A percentile compares a stretch with the other conserved stretches of the same genome.
phyloP scores from a whole-genome alignment of 2,888 invertebrate species.

The Oscheius myriophilus region DNA sequence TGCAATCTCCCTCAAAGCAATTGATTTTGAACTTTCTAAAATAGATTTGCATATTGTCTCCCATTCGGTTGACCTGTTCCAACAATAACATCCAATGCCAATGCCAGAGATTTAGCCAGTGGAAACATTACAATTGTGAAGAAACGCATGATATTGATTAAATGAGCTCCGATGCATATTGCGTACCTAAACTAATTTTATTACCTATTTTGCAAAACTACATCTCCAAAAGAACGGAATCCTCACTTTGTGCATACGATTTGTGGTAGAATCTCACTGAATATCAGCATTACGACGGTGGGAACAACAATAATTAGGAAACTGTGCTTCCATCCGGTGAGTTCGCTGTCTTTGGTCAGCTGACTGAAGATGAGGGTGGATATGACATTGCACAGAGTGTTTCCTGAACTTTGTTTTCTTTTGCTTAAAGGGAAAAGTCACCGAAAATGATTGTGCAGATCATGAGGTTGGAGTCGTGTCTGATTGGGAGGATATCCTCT shows the following conservation, averaged over 20 bases:
- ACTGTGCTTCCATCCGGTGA: not conserved
- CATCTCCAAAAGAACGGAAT: not conserved
- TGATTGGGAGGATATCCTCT: slow-evolving; percentile 20
- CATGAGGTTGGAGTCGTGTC: slow-evolving; percentile 16
- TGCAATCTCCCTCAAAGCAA: slow-evolving; percentile 10
- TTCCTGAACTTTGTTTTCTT: not conserved
- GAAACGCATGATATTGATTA: slow-evolving; percentile 8
- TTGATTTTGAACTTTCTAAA: slow-evolving; percentile 2
- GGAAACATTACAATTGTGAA: slow-evolving; percentile 22
- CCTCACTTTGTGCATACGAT: slow-evolving; percentile 13
- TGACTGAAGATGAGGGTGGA: not conserved
- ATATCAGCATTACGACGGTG: slow-evolving; percentile 5
- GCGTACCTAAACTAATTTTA: not conserved
- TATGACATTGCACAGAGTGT: slow-evolving; percentile 3
- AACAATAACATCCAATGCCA: slow-evolving; percentile 4
- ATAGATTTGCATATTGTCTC: too few species aligned
- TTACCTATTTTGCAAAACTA: not conserved
- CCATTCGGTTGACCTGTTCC: too few species aligned
- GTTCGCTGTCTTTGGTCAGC: not conserved
- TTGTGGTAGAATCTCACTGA: slow-evolving; percentile 19
- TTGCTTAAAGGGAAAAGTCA: not conserved
- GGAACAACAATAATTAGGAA: not conserved
- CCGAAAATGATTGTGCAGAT: slow-evolving; percentile 21
- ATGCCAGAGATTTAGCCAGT: slow-evolving; percentile 5
- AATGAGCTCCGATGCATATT: slow-evolving; percentile 1